These are phyloP conservation scores for Dreissena polymorpha DNA, from an alignment of 1,140 invertebrate species.

Conservation along the genomic window DNA sequence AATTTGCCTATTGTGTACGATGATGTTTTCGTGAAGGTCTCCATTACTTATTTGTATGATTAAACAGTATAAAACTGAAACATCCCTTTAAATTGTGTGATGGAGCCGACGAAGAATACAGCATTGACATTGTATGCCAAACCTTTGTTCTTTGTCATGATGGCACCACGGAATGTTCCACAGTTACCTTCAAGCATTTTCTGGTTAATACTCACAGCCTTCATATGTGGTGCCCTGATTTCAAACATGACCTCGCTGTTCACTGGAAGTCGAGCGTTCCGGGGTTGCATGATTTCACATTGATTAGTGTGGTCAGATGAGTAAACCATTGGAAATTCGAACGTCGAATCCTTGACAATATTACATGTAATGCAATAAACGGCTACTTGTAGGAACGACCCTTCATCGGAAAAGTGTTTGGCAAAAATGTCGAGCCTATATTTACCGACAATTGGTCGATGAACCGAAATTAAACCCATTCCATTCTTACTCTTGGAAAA, in stretches of 20 bases:
- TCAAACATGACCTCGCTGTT: constrained; percentile 8
- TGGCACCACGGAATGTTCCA: not conserved
- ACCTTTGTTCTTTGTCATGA: not conserved
- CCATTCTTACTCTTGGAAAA: constrained; percentile 16
- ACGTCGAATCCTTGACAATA: constrained; percentile 10
- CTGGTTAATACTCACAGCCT: not conserved
- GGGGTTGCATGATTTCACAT: not conserved
- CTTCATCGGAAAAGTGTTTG: constrained; percentile 2
- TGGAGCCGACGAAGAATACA: not conserved
- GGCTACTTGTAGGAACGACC: constrained; percentile 12
- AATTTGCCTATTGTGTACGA: too few species aligned
- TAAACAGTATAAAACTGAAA: not conserved
- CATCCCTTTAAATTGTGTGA: not conserved
- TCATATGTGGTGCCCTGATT: constrained; percentile 9
- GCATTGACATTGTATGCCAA: not conserved
- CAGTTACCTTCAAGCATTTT: constrained; percentile 7
- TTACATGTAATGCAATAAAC: constrained; percentile 46
- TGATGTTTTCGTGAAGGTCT: too few species aligned
- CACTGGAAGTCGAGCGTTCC: constrained; percentile 4
- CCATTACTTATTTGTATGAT: too few species aligned
- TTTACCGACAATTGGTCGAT: constrained; percentile 38
- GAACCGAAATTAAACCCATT: constrained; percentile 18
- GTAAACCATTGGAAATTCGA: constrained; percentile 13
- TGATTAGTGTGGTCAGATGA: not conserved
- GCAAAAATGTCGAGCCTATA: constrained; percentile 50